phyloP scores from a whole-genome alignment of 2,888 invertebrate genomes.

The Drosophila silvestris region DNA sequence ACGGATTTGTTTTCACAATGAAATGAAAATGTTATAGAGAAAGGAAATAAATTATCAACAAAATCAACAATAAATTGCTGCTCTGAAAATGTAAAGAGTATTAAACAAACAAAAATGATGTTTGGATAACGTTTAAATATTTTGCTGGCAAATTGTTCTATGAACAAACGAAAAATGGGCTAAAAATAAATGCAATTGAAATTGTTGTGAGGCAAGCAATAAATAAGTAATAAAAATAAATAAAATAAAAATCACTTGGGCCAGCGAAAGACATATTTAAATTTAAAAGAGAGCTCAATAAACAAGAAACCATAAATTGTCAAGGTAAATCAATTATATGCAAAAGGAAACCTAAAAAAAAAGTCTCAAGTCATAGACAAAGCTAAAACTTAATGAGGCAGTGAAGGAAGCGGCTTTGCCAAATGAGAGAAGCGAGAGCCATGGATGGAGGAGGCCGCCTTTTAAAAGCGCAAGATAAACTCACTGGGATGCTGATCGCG shows the following conservation, averaged over 20 bases:
- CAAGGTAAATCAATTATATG: not conserved
- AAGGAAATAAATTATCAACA: not conserved
- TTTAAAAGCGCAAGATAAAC: conserved; percentile 73
- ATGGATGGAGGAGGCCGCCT: conserved; percentile 44
- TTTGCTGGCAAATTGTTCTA: not conserved
- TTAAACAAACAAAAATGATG: not conserved
- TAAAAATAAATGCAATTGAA: not conserved
- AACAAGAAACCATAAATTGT: not conserved
- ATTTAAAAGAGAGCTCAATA: not conserved
- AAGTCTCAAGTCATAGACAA: conserved; percentile 1
- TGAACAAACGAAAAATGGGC: not conserved
- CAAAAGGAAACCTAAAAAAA: not conserved
- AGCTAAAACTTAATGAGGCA: conserved; percentile 19
- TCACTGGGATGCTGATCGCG: conserved; percentile 59
- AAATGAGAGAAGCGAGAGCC: not conserved
- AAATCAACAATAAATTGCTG: not conserved
- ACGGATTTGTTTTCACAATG: conserved; percentile 10
- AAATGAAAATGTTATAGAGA: not conserved
- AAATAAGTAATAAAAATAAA: not conserved
- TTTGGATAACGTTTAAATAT: not conserved
- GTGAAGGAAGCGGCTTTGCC: conserved; percentile 35
- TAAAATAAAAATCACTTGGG: not conserved
- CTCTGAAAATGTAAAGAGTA: not conserved
- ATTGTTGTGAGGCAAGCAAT: not conserved
- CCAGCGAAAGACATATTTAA: not conserved